Evolutionary conservation across 2,797 vertebrate species (phyloP).

Genomic region (Sternarchorhynchus goeldii): DNA sequence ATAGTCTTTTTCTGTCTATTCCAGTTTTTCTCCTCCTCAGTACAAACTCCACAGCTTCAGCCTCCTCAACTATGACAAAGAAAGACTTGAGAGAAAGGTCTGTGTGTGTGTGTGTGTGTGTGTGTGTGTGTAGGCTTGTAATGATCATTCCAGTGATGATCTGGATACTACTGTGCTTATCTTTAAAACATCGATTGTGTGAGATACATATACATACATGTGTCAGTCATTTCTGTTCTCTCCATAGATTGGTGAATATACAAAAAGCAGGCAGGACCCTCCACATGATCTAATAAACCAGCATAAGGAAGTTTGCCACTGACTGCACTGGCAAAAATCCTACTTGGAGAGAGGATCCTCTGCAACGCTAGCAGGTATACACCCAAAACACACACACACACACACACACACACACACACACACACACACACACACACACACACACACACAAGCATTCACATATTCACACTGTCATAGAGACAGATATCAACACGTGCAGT

Average conservation of each 20-base stretch:
- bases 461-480: too few relatives aligned
- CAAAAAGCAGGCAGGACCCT: constrained; percentile 73
- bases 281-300: constrained; percentile 81
- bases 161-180: background rate
- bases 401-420: too few relatives aligned
- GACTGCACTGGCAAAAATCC: constrained; percentile 84
- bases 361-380: constrained; percentile 71
- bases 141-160: background rate
- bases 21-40: constrained; percentile 67
- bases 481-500: background rate
- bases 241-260: constrained; percentile 76
- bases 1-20: background rate
- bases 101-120: constrained; percentile 26
- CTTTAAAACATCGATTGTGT: background rate
- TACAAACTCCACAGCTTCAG: constrained; percentile 86
- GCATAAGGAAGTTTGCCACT: constrained; percentile 76
- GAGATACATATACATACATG: background rate
- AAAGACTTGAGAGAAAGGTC: constrained; percentile 86
- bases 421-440: too few relatives aligned
- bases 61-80: constrained; percentile 84
- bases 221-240: background rate
- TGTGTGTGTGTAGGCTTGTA: background rate
- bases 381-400: constrained; percentile 26
- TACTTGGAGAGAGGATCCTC: constrained; percentile 79
- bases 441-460: too few relatives aligned